These are phyloP conservation scores for Fulmarus glacialis DNA, from an alignment of 2,113 vertebrate genomes.

Conservation along the genomic window DNA sequence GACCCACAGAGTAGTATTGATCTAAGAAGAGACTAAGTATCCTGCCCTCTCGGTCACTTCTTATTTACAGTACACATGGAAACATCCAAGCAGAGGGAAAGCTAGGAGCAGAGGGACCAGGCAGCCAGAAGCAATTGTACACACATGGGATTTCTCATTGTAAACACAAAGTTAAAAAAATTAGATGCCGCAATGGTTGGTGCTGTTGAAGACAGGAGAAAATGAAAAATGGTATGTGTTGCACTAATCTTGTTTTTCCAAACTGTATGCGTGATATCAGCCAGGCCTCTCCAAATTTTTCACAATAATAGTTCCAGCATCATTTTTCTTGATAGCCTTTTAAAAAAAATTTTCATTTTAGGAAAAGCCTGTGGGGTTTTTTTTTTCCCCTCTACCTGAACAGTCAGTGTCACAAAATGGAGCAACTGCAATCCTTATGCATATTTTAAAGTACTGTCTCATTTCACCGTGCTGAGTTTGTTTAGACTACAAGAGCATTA, in stretches of 20 bases:
- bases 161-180: slow-evolving; percentile 16
- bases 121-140: neutral
- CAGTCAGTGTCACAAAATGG: slow-evolving; percentile 15
- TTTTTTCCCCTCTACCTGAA: slow-evolving; percentile 15
- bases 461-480: neutral
- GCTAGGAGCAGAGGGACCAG: neutral
- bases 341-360: slow-evolving; percentile 20
- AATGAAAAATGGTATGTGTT: slow-evolving; percentile 48
- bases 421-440: slow-evolving; percentile 45
- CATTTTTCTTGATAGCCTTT: slow-evolving; percentile 30
- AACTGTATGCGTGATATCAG: neutral
- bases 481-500: slow-evolving; percentile 42
- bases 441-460: slow-evolving; percentile 51
- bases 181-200: neutral
- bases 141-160: neutral
- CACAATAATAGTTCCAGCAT: slow-evolving; percentile 8
- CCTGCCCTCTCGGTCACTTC: neutral
- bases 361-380: neutral
- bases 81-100: neutral
- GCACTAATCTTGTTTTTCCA: slow-evolving; percentile 47
- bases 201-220: neutral
- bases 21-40: neutral
- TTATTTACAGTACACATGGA: neutral
- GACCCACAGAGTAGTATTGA: neutral
- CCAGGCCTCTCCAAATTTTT: slow-evolving; percentile 29